A percentile compares a stretch with the other conserved stretches of the same genome.
These are phyloP conservation scores for Epizoanthus fatuus DNA, from an alignment of 92 coral and sea anemone species.

Conservation along the genomic window DNA sequence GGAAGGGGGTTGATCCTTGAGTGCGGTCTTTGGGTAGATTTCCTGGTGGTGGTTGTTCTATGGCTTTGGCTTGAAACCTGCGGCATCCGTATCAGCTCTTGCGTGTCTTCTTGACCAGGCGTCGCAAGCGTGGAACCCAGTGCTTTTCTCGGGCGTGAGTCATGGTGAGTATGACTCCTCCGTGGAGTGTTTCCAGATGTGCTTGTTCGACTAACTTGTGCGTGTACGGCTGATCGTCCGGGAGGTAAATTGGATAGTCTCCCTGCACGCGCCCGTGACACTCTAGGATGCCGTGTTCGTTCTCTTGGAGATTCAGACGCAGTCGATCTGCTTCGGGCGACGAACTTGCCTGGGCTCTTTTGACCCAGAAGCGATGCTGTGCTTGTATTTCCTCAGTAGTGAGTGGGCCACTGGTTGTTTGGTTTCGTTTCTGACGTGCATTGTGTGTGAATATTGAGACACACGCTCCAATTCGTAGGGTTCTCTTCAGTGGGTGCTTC, in stretches of 20 bases:
- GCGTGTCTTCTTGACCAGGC: conserved; percentile 25
- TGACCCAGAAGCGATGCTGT: conserved; percentile 30
- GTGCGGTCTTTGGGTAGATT: conserved; percentile 11
- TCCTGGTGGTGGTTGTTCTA: neutral
- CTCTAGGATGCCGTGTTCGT: conserved; percentile 4
- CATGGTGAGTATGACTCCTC: conserved; percentile 37
- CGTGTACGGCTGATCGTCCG: conserved; percentile 17
- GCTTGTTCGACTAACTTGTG: conserved; percentile 31
- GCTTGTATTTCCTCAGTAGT: conserved; percentile 25
- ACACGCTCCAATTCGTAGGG: conserved; percentile 22
- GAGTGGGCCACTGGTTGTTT: conserved; percentile 16
- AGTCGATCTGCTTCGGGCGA: conserved; percentile 14
- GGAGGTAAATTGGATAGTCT: conserved; percentile 26
- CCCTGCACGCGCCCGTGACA: conserved; percentile 19
- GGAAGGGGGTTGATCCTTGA: conserved; percentile 2
- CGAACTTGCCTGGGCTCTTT: neutral
- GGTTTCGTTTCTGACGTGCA: conserved; percentile 2
- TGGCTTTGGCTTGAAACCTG: neutral
- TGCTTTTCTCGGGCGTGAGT: conserved; percentile 24
- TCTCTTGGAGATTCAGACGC: neutral
- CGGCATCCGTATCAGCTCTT: conserved; percentile 20
- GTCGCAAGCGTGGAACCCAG: conserved; percentile 35
- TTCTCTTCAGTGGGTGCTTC: neutral
- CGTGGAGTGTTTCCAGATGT: conserved; percentile 28
- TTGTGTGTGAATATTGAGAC: conserved; percentile 9